A percentile compares a stretch with the other conserved stretches of the same genome.
Conservation (phyloP, 2,113 vertebrate genomes). For the Ailuropoda melanoleuca region DNA sequence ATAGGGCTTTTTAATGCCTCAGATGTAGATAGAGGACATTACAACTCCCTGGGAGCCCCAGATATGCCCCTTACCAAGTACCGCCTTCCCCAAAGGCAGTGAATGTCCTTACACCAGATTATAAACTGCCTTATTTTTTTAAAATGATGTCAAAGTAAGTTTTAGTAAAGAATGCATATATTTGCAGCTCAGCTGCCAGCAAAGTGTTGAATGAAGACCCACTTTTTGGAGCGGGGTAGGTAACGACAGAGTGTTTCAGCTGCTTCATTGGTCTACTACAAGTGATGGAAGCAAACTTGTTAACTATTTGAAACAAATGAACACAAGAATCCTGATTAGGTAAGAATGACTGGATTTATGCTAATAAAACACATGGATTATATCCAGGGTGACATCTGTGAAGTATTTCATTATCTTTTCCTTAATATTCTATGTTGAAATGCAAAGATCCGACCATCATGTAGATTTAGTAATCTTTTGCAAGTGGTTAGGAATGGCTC, state of each 20-base stretch:
- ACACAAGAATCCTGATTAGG: conserved; percentile 49
- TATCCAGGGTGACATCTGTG: conserved; percentile 30
- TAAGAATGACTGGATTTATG: conserved; percentile 61
- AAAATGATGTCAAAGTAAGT: background rate
- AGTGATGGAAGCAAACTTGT: conserved; percentile 8
- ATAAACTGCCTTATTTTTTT: background rate
- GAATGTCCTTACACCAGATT: background rate
- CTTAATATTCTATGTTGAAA: conserved; percentile 41
- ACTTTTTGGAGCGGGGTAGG: background rate
- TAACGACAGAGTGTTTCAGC: background rate
- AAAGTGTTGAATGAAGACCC: background rate
- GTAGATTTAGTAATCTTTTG: conserved; percentile 27
- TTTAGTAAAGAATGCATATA: background rate
- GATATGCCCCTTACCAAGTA: background rate
- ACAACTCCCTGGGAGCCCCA: background rate
- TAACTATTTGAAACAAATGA: conserved; percentile 63
- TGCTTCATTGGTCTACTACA: background rate
- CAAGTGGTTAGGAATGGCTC: background rate
- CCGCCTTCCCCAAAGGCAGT: background rate
- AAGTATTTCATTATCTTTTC: conserved; percentile 63
- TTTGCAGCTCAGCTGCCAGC: background rate
- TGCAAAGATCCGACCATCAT: background rate
- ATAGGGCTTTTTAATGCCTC: background rate
- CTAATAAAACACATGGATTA: conserved; percentile 44
- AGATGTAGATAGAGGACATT: background rate